phyloP scores from a whole-genome alignment of 2,113 vertebrate species.

The Coptodon rendalli region DNA sequence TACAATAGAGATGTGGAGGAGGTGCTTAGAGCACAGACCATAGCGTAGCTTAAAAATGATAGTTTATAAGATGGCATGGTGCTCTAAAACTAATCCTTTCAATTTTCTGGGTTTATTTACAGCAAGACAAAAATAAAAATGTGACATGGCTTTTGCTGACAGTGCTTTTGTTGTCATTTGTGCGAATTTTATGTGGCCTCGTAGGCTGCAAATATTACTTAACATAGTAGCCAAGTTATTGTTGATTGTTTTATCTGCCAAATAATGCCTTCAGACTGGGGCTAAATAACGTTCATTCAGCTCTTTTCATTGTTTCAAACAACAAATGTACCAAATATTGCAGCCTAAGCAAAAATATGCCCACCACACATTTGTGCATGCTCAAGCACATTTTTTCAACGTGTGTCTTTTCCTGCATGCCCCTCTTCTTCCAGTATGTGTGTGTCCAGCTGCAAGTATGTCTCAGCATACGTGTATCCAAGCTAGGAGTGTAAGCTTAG shows the following conservation, averaged over 20 bases:
- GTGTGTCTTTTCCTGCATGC: neutral
- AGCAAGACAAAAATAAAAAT: neutral
- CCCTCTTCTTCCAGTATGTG: neutral
- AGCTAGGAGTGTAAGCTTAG: neutral
- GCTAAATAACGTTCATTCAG: neutral
- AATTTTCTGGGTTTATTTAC: neutral
- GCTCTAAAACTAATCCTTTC: neutral
- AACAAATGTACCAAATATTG: neutral
- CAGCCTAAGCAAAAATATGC: neutral
- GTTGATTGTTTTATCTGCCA: neutral
- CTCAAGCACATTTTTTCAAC: neutral
- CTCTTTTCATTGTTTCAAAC: neutral
- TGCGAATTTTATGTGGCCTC: neutral
- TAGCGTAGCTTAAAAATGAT: neutral
- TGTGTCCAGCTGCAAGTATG: neutral
- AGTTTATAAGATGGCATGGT: neutral
- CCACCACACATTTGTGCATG: neutral
- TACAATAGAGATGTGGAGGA: neutral
- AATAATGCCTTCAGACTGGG: neutral
- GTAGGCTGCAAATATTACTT: neutral
- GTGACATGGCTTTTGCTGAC: neutral
- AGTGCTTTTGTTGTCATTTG: neutral
- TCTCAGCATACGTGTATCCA: neutral
- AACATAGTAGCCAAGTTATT: neutral
- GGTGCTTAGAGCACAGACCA: neutral